A percentile compares a stretch with the other conserved stretches of the same genome.
Conservation (phyloP, 2,113 vertebrate genomes). For the Hiodon alosoides region DNA sequence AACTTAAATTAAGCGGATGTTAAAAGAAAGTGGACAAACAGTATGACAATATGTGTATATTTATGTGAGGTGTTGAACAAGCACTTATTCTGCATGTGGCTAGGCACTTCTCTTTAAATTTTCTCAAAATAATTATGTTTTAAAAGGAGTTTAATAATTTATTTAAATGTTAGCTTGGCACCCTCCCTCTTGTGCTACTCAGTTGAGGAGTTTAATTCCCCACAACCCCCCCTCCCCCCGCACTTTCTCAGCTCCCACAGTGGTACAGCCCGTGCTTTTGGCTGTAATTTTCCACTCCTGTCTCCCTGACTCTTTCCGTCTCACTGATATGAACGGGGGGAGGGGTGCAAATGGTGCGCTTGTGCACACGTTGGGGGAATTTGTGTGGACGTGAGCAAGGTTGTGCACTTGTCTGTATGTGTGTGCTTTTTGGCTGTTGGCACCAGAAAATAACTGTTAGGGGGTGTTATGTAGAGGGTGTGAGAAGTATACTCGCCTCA, state of each 20-base stretch:
- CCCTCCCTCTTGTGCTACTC: neutral
- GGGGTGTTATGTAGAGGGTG: no score
- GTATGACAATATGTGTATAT: no score
- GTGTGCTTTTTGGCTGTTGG: no score
- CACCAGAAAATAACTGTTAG: no score
- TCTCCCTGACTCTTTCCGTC: slow-evolving; percentile 15
- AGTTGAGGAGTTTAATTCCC: neutral
- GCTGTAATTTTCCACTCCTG: slow-evolving; percentile 27
- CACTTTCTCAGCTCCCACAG: neutral
- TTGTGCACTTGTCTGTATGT: no score
- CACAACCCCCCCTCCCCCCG: neutral
- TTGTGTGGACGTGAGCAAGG: no score
- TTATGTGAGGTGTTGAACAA: no score
- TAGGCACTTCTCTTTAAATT: neutral
- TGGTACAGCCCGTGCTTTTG: slow-evolving; percentile 24
- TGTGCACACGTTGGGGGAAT: no score
- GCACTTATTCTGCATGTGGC: no score
- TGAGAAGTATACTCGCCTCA: no score
- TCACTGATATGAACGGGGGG: slow-evolving; percentile 5
- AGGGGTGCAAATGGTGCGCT: neutral
- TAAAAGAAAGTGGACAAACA: no score
- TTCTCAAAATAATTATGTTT: neutral
- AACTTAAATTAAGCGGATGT: no score
- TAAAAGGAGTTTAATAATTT: neutral
- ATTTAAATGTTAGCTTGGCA: slow-evolving; percentile 5